phyloP scores from a whole-genome alignment of 2,113 vertebrate genomes.

The Anolis carolinensis region DNA sequence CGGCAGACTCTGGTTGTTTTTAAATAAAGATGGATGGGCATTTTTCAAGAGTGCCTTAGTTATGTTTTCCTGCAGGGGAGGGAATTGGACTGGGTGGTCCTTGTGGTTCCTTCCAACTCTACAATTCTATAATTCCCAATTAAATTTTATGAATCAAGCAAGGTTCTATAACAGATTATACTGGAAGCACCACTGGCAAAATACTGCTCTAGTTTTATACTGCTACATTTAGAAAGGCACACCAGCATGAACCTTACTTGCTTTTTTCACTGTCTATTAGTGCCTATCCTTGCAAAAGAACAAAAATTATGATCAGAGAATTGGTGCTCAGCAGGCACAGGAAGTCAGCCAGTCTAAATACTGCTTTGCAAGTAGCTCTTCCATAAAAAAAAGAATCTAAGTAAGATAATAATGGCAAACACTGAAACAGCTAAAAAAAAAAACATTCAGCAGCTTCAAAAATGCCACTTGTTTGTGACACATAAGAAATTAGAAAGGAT shows the following conservation, averaged over 20 bases:
- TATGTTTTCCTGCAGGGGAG: neutral
- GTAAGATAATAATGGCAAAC: neutral
- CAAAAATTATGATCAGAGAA: slow-evolving; percentile 20
- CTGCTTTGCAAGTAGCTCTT: neutral
- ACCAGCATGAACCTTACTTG: neutral
- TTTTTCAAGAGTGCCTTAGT: no score
- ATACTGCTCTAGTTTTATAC: neutral
- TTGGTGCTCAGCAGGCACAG: slow-evolving; percentile 33
- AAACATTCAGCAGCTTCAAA: neutral
- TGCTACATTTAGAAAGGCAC: neutral
- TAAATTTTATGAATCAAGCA: neutral
- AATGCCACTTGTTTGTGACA: no score
- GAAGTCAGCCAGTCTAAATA: neutral
- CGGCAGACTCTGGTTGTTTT: no score
- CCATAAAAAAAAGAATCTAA: accelerated
- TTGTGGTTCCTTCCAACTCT: neutral
- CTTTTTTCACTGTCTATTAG: neutral
- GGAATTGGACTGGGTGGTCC: no score
- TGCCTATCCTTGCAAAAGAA: slow-evolving; percentile 33
- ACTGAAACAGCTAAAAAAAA: neutral
- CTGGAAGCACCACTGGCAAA: neutral
- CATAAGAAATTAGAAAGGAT: neutral
- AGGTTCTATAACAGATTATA: neutral
- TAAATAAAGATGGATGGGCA: no score
- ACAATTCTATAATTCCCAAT: neutral